Base-by-base conservation (phyloP, 1,140 invertebrate species). In the Luehdorfia chinensis region DNA sequence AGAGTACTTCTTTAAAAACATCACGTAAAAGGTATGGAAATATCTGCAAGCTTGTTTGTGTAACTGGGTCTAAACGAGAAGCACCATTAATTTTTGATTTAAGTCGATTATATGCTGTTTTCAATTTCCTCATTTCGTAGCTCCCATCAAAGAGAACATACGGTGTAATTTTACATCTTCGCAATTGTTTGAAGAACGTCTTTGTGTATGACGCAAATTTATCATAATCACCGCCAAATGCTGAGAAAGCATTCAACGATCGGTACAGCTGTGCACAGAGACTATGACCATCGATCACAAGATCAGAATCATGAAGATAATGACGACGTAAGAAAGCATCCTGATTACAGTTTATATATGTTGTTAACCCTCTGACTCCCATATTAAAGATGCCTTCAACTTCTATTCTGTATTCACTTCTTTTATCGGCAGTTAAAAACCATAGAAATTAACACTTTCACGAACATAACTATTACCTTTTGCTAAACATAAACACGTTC, bases 141-240 rank as follows among this genome's bases (percentile, higher is more conserved):
- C 93, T 92, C 1, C 96, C 96, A 87, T 97, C 96, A 62, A 97
- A 91, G 3, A 97, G 66, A 11, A 97, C 90, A 57, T 93, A 90
- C 0, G 95, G 89, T n/a, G 69, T 90, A 7, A 98, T 86, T 33
- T 93, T 91, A 65, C 95, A 97, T 68, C 90, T 89, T 32, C 79
- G 70, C 2, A 97, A 81, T 6, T 91, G 76, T 5, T 91, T 84
- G 61, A 97, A 96, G 65, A 96, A 96, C 8, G 90, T 86, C 28
- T 80, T 75, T 4, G 94, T 87, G 13, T 81, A 80, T 9, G 88
- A 64, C 1, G 89, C 90, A 77, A 91, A 95, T 59, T 90, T 90
- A 60, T 96, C 93, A 67, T 97, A 97, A 76, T 97, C 95, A 0
- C 96, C 96, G 9, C 95, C 95, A 80, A 95, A 97, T 0, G 91